A percentile compares a stretch with the other conserved stretches of the same genome.
phyloP scores from a whole-genome alignment of 2,888 invertebrate genomes.

The Athripsodes cinereus region DNA sequence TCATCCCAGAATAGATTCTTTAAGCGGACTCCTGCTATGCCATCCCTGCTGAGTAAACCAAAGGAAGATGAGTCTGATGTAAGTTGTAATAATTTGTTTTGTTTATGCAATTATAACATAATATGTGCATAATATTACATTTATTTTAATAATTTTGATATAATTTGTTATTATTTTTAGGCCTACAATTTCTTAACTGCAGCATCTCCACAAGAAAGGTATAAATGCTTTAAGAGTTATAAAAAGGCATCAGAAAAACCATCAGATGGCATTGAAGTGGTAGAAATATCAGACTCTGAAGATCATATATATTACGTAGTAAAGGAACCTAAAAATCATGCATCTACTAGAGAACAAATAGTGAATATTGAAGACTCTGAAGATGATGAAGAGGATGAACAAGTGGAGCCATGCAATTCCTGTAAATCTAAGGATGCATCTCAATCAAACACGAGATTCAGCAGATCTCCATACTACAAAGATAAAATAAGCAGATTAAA shows the following conservation, averaged over 20 bases:
- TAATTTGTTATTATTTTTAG: slow-evolving; percentile 9
- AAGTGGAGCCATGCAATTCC: slow-evolving; percentile 3
- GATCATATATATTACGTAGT: slow-evolving; percentile 14
- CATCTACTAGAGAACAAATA: background rate
- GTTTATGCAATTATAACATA: no score
- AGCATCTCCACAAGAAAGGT: slow-evolving; percentile 1
- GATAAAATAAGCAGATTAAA: slow-evolving; percentile 11
- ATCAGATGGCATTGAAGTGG: background rate
- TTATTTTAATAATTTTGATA: background rate
- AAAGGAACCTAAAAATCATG: slow-evolving; percentile 9
- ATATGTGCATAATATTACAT: no score
- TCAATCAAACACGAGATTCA: background rate
- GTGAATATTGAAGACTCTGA: background rate
- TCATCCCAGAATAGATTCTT: background rate
- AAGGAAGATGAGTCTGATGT: background rate
- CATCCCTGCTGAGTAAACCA: background rate
- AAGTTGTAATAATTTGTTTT: background rate
- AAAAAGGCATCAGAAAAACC: slow-evolving; percentile 2
- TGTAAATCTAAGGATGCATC: slow-evolving; percentile 14
- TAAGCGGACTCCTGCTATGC: background rate
- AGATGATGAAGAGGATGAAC: slow-evolving; percentile 6
- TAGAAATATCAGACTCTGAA: slow-evolving; percentile 15
- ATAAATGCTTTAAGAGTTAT: slow-evolving; percentile 7
- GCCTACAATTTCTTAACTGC: background rate
- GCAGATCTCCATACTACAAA: slow-evolving; percentile 3